phyloP scores from a whole-genome alignment of 2,113 vertebrate species.

The Nycticorax nycticorax region DNA sequence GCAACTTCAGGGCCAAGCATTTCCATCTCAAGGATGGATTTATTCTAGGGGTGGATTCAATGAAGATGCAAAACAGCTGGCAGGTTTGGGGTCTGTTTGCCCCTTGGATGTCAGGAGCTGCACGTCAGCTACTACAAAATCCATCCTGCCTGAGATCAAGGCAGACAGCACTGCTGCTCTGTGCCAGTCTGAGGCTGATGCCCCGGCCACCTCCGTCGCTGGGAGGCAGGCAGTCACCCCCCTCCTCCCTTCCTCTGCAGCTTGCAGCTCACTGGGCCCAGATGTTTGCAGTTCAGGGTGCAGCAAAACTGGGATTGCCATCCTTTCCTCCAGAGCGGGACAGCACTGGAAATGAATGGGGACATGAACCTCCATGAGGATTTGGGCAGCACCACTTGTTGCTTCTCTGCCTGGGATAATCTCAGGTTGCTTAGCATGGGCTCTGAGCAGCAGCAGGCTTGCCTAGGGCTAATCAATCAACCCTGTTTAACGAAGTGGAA shows the following conservation, averaged over 20 bases:
- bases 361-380: not conserved
- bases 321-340: not conserved
- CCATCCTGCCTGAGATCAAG: not conserved
- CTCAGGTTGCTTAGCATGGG: not conserved
- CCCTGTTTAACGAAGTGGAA: not conserved
- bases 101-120: not conserved
- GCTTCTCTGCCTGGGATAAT: not conserved
- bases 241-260: not conserved
- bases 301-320: not conserved
- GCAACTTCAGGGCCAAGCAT: not conserved
- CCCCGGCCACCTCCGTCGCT: accelerated
- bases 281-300: not conserved
- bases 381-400: not conserved
- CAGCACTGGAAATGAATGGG: not conserved
- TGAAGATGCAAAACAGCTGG: not conserved
- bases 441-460: not conserved
- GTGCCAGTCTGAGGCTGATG: not conserved
- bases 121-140: not conserved
- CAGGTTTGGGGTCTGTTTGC: not conserved
- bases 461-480: not conserved
- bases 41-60: not conserved
- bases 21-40: not conserved
- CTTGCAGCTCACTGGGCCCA: not conserved
- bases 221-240: not conserved
- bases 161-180: not conserved